Conservation (phyloP, 2,888 invertebrate genomes). For the Hydropsyche betteni region DNA sequence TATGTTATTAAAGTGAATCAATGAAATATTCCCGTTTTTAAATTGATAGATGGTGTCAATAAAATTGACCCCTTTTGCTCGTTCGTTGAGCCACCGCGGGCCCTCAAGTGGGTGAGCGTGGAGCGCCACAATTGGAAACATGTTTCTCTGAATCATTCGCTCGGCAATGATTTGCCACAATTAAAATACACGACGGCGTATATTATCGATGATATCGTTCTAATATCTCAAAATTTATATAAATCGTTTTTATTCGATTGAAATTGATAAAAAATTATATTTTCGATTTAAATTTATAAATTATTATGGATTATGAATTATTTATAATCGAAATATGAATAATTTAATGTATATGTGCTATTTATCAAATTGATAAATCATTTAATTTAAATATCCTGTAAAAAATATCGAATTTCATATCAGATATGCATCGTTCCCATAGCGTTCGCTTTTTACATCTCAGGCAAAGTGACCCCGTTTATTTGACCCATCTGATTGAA, state of each 20-base stretch:
- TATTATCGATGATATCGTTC: background rate
- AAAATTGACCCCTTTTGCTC: constrained; percentile 50
- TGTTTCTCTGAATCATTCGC: constrained; percentile 48
- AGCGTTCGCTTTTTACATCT: constrained; percentile 28
- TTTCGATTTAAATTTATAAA: background rate
- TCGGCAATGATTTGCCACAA: constrained; percentile 45
- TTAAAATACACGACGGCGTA: constrained; percentile 16
- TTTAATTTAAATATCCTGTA: too few relatives aligned
- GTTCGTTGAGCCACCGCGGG: constrained; percentile 13
- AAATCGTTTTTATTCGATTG: too few relatives aligned
- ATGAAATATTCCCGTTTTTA: constrained; percentile 51
- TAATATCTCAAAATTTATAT: background rate
- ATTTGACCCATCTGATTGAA: constrained; percentile 48
- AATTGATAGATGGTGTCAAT: constrained; percentile 52
- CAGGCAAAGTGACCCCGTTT: constrained; percentile 42
- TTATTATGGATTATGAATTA: too few relatives aligned
- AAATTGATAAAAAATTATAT: background rate
- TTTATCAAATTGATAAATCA: too few relatives aligned
- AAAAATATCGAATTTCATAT: too few relatives aligned
- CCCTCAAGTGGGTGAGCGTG: constrained; percentile 44
- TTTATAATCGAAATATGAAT: too few relatives aligned
- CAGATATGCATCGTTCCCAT: constrained; percentile 2
- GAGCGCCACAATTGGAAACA: constrained; percentile 42
- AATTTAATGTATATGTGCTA: too few relatives aligned
- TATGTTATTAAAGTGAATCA: constrained; percentile 48